These are phyloP conservation scores for Stenurella melanura DNA, from an alignment of 2,888 invertebrate species.

Conservation along the genomic window DNA sequence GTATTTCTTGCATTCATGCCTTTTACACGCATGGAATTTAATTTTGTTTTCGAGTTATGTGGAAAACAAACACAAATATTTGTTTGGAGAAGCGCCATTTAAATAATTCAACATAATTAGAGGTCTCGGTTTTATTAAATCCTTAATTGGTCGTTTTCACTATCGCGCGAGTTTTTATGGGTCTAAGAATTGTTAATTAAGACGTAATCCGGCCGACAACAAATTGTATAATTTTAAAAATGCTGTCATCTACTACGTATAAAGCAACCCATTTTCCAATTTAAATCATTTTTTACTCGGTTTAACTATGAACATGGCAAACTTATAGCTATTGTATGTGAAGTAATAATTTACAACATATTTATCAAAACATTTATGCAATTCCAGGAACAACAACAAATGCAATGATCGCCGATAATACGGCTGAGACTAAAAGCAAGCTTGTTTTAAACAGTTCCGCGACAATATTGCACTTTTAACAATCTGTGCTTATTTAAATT, in stretches of 20 bases:
- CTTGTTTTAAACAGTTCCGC: too few relatives aligned
- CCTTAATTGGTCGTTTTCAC: neutral
- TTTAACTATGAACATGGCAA: too few relatives aligned
- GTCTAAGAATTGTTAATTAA: neutral
- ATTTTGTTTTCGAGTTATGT: slow-evolving; percentile 7
- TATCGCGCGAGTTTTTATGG: neutral
- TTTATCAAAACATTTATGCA: too few relatives aligned
- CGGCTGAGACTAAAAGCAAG: too few relatives aligned
- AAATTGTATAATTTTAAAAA: neutral
- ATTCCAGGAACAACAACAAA: too few relatives aligned
- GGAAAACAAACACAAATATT: slow-evolving; percentile 6
- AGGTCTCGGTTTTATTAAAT: neutral
- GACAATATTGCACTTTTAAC: too few relatives aligned
- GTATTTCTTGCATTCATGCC: neutral
- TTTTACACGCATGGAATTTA: slow-evolving; percentile 11
- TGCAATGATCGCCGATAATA: too few relatives aligned
- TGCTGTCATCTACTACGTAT: neutral
- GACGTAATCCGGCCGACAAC: neutral
- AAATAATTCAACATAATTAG: slow-evolving; percentile 9
- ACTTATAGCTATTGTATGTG: too few relatives aligned
- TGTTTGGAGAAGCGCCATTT: neutral
- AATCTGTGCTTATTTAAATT: too few relatives aligned
- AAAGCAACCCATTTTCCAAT: too few relatives aligned
- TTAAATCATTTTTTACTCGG: too few relatives aligned
- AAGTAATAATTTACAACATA: too few relatives aligned